A percentile compares a stretch with the other conserved stretches of the same genome.
Conservation (phyloP, 2,888 invertebrate genomes). For the Oscheius sp. region DNA sequence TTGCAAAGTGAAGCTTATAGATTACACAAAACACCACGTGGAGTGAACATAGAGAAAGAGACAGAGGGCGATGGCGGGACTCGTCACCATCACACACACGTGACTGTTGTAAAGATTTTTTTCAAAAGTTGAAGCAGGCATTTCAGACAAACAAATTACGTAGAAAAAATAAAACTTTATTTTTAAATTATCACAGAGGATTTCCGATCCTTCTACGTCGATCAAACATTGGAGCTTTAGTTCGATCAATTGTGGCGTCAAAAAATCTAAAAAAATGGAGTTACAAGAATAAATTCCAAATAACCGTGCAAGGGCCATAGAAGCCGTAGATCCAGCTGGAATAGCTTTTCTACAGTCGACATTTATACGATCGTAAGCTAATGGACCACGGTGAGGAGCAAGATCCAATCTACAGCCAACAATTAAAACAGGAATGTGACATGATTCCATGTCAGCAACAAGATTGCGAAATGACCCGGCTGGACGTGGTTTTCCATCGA, state of each 20-base stretch:
- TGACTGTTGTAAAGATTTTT: too few species aligned
- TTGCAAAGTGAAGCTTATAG: not conserved
- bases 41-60: too few species aligned
- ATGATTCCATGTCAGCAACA: constrained; percentile 62
- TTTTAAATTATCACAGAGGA: not conserved
- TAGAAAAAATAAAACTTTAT: too few species aligned
- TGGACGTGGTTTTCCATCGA: constrained; percentile 44
- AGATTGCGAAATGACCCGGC: constrained; percentile 21
- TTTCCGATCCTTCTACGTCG: constrained; percentile 29
- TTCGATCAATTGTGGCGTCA: constrained; percentile 54
- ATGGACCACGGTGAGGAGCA: constrained; percentile 54
- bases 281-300: not conserved
- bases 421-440: constrained; percentile 85
- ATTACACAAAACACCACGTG: constrained; percentile 1
- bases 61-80: too few species aligned
- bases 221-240: constrained; percentile 27
- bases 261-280: constrained; percentile 39
- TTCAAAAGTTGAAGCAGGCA: too few species aligned
- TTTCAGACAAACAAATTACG: too few species aligned
- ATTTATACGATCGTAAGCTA: constrained; percentile 46
- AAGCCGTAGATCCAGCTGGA: constrained; percentile 86
- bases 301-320: constrained; percentile 82
- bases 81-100: too few species aligned
- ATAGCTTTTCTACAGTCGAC: constrained; percentile 60
- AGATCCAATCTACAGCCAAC: constrained; percentile 90